Percentiles rank a stretch among this genome's conserved stretches.
Conservation (phyloP, 1,140 invertebrate species). For the Melipona quadrifasciata region DNA sequence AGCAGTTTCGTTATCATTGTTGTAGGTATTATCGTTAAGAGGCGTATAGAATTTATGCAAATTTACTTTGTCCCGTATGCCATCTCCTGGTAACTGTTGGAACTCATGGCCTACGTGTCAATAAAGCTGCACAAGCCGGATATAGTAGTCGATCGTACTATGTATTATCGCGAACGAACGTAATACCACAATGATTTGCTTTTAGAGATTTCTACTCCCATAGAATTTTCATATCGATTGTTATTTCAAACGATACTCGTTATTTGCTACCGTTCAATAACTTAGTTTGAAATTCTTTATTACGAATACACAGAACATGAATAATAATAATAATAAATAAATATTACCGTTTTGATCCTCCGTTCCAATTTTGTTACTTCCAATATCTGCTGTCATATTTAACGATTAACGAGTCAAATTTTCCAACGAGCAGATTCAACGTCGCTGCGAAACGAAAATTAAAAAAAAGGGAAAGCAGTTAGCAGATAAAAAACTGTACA, state of each 20-base stretch:
- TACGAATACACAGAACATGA: too few relatives aligned
- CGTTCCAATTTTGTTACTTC: too few relatives aligned
- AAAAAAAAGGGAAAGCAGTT: not conserved
- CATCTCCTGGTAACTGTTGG: conserved; percentile 12
- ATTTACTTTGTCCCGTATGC: conserved; percentile 7
- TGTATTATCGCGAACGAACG: not conserved
- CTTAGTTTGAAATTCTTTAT: too few relatives aligned
- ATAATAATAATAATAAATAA: too few relatives aligned
- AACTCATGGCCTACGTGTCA: conserved; percentile 17
- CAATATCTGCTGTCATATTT: too few relatives aligned
- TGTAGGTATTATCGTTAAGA: conserved; percentile 12
- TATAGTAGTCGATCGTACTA: not conserved
- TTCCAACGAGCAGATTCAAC: not conserved
- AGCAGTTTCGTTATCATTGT: conserved; percentile 18
- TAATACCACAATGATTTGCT: not conserved
- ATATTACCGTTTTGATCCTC: too few relatives aligned
- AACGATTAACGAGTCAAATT: not conserved
- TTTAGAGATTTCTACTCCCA: not conserved
- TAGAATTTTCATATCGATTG: too few relatives aligned
- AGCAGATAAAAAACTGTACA: too few relatives aligned
- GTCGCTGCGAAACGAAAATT: not conserved
- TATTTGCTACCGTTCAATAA: too few relatives aligned
- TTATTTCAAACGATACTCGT: too few relatives aligned
- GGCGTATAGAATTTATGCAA: conserved; percentile 19
- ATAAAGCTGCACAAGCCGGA: conserved; percentile 19